These are phyloP conservation scores for Drosophila nr. perissopoda DNA, from an alignment of 2,888 invertebrate genomes.

Conservation along the genomic window DNA sequence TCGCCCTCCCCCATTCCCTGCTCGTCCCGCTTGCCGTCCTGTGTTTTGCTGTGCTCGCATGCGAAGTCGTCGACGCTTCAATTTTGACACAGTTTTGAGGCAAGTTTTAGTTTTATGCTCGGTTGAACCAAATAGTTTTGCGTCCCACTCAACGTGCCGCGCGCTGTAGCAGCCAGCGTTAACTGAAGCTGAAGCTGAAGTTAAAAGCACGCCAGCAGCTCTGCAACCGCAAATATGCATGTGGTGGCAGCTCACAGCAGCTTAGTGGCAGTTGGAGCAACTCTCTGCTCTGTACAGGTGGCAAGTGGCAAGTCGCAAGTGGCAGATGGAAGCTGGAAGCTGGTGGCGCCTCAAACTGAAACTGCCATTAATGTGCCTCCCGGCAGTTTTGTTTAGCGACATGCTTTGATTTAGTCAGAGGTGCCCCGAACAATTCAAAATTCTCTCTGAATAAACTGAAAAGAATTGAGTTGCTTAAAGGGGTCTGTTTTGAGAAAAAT, in stretches of 20 bases:
- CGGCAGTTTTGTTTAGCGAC: conserved; percentile 57
- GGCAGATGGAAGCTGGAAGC: background rate
- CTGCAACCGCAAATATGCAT: conserved; percentile 74
- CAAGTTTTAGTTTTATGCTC: conserved; percentile 76
- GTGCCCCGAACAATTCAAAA: conserved; percentile 53
- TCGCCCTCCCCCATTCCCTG: background rate
- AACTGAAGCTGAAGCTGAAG: conserved; percentile 41
- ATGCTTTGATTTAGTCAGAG: conserved; percentile 70
- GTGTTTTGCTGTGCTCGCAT: conserved; percentile 29
- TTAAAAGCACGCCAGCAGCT: conserved; percentile 62
- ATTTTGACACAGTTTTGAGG: conserved; percentile 75
- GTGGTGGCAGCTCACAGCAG: conserved; percentile 30
- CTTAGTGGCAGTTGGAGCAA: conserved; percentile 11
- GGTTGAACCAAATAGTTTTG: conserved; percentile 70
- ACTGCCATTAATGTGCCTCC: conserved; percentile 67
- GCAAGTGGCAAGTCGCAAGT: background rate
- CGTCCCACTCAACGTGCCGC: conserved; percentile 44
- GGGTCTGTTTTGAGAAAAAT: conserved; percentile 6
- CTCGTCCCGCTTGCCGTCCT: conserved; percentile 17
- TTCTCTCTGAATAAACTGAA: background rate
- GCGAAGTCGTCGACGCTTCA: conserved; percentile 50
- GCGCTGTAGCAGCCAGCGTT: conserved; percentile 43
- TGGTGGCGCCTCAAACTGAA: conserved; percentile 43
- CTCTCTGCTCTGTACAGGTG: background rate
- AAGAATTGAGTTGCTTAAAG: conserved; percentile 1